Evolutionary conservation across 2,797 vertebrate species (phyloP), one percentile per base, ranked within the genome.

Genomic region (Buphagus erythrorhynchus): DNA sequence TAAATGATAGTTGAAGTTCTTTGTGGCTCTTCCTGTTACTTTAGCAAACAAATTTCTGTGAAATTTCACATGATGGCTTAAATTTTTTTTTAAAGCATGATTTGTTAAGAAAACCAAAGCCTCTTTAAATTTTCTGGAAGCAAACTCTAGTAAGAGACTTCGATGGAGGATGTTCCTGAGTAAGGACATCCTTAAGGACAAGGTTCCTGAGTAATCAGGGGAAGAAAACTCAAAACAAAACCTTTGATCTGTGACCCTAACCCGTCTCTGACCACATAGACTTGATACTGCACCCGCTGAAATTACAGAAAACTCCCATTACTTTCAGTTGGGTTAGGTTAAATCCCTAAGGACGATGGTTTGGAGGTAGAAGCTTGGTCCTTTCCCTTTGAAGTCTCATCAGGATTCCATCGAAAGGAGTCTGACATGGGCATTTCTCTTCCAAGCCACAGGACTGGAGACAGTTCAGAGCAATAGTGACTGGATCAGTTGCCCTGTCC

Each of bases 381-480:
- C 38, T 65, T 73, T 59, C 29, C 7, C 36, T 88, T 93, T 88
- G 78, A 86, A 38, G 19, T 69, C 77, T 94, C 46, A 26, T 67
- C 40, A 61, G 62, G 35, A 85, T 83, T 80, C 76, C n/a, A 90
- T 73, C 0, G 0, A 33, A 90, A 92, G 24, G 17, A 65, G 4
- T 58, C 69, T 78, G 55, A 63, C 29, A 36, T 0, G 7, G 31
- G 8, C 28, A 71, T 74, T 93, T 81, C 8, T 25, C 48, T 85
- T 69, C 38, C 5, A 38, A 51, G 20, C 22, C 59, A 42, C 7
- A 20, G 13, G 46, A n/a, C 1, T 68, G 66, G 62, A 85, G 24
- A 20, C 16, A 65, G 33, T 10, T 86, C 45, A 66, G 75, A 49
- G 68, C 84, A 72, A 33, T 2, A 65, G 68, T 25, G 74, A n/a